phyloP scores from a whole-genome alignment of 1,140 invertebrate species.

The Ips typographus region DNA sequence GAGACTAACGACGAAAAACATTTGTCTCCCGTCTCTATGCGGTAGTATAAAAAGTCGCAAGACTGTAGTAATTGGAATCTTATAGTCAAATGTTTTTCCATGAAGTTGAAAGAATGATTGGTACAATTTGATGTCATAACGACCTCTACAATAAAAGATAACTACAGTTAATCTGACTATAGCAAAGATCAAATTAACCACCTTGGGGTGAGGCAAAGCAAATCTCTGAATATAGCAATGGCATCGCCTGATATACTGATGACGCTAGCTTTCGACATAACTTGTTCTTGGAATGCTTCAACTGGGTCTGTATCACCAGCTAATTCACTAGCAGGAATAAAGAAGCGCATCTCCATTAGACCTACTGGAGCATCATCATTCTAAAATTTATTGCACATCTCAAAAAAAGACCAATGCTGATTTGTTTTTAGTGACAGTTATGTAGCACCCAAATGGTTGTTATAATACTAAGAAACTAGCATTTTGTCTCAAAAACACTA shows the following conservation, averaged over 20 bases:
- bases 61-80: conserved; percentile 96
- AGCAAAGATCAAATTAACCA: conserved; percentile 47
- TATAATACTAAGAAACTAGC: not conserved
- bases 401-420: not conserved
- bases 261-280: conserved; percentile 96
- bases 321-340: conserved; percentile 87
- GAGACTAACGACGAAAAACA: conserved; percentile 98
- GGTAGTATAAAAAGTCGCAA: conserved; percentile 92
- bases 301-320: conserved; percentile 87
- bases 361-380: conserved; percentile 98
- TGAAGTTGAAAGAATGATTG: conserved; percentile 97
- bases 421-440: too few relatives aligned
- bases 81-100: conserved; percentile 99
- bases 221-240: conserved; percentile 94
- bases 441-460: not conserved
- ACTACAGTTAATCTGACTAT: not conserved
- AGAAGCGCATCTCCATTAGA: conserved; percentile 96
- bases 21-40: conserved; percentile 96
- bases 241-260: conserved; percentile 97
- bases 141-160: conserved; percentile 73
- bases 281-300: conserved; percentile 92
- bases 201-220: conserved; percentile 98
- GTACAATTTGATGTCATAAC: conserved; percentile 99
- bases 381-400: conserved; percentile 51
- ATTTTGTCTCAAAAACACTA: too few relatives aligned